phyloP scores from a whole-genome alignment of 2,888 invertebrate species.

The Agrochola circellaris region DNA sequence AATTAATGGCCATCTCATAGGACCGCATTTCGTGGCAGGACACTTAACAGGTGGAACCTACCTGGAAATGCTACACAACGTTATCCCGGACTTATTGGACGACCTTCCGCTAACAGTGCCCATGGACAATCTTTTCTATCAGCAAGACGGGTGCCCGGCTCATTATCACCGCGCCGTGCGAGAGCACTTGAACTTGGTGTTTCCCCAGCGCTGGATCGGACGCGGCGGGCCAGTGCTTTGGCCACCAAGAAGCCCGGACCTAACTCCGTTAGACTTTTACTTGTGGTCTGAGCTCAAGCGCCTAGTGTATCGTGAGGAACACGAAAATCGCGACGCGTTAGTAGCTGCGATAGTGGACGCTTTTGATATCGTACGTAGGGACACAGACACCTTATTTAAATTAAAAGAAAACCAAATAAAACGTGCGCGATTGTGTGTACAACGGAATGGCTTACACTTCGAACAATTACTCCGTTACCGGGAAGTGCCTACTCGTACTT shows the following conservation, averaged over 20 bases:
- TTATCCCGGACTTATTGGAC: slow-evolving; percentile 15
- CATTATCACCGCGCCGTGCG: slow-evolving; percentile 13
- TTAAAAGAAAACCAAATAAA: slow-evolving; percentile 4
- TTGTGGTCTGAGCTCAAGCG: slow-evolving; percentile 5
- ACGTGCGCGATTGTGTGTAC: background rate
- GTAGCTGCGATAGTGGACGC: slow-evolving; percentile 8
- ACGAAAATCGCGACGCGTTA: slow-evolving; percentile 15
- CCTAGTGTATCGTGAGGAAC: slow-evolving; percentile 4
- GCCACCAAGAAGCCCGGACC: slow-evolving; percentile 1
- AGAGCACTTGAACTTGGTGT: slow-evolving; percentile 1
- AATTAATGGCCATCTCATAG: slow-evolving; percentile 8
- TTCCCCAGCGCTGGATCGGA: slow-evolving; percentile 12
- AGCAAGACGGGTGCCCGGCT: slow-evolving; percentile 13
- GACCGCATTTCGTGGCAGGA: slow-evolving; percentile 12
- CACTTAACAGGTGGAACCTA: slow-evolving; percentile 9
- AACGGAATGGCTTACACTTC: background rate
- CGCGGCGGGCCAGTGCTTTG: slow-evolving; percentile 4
- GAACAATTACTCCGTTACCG: slow-evolving; percentile 10
- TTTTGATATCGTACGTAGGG: background rate
- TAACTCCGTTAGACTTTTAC: slow-evolving; percentile 6
- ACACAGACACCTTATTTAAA: slow-evolving; percentile 1
- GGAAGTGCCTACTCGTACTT: slow-evolving; percentile 2
- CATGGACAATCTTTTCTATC: background rate
- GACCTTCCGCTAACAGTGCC: slow-evolving; percentile 1
- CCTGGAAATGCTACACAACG: background rate